Evolutionary conservation across 35 echinoderm and acorn worm species (phyloP).

Genomic region (Strongylocentrotus purpuratus): DNA sequence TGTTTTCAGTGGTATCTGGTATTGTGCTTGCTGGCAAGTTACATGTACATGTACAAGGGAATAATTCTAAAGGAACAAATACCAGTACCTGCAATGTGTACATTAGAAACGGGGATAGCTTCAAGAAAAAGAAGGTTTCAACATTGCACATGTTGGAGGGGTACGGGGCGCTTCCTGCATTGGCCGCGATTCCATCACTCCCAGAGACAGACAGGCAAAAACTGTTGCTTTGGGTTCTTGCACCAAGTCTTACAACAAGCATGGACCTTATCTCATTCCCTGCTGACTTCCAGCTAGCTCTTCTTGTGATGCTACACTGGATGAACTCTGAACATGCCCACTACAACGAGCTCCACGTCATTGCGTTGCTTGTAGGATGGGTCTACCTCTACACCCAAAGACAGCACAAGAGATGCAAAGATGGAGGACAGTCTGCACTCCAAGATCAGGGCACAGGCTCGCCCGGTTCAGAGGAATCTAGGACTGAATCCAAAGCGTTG

Average conservation of each 20-base stretch:
- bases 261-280: conserved; percentile 36
- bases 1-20: neutral
- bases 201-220: conserved; percentile 12
- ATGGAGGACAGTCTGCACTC: neutral
- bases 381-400: conserved; percentile 30
- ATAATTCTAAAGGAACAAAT: neutral
- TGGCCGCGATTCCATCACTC: neutral
- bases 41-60: neutral
- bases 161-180: conserved; percentile 58
- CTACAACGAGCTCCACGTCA: conserved; percentile 18
- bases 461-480: neutral
- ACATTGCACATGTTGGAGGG: conserved; percentile 36
- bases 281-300: conserved; percentile 51
- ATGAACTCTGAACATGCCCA: conserved; percentile 24
- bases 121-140: conserved; percentile 21
- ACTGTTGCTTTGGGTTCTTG: conserved; percentile 22
- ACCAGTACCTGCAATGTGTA: neutral
- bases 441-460: neutral
- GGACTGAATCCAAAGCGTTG: conserved; percentile 9
- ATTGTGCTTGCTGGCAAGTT: neutral
- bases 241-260: conserved; percentile 19
- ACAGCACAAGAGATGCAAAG: conserved; percentile 38
- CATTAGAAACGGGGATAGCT: conserved; percentile 51
- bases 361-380: conserved; percentile 59
- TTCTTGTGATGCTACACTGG: conserved; percentile 49